Conservation (phyloP, 2,888 invertebrate species). For the Parelbella ahira region DNA sequence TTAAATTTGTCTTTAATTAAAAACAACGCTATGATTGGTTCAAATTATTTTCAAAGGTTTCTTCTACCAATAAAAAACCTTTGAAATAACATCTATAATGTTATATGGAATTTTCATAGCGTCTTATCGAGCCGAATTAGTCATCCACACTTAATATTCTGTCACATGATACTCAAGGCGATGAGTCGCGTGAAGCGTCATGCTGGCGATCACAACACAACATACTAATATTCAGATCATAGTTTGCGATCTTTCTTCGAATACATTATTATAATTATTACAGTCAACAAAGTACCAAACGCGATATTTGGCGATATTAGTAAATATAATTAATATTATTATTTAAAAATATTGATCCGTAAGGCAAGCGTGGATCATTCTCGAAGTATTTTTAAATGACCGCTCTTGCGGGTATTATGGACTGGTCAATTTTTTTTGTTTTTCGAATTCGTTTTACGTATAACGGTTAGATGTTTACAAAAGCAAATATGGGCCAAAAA, state of each 20-base stretch:
- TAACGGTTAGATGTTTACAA: too few relatives aligned
- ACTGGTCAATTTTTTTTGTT: too few relatives aligned
- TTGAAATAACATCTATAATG: too few relatives aligned
- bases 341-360: conserved; percentile 2
- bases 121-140: too few relatives aligned
- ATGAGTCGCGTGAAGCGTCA: conserved; percentile 1
- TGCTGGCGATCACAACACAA: conserved; percentile 6
- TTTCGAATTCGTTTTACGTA: too few relatives aligned
- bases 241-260: not conserved
- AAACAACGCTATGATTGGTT: too few relatives aligned
- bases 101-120: too few relatives aligned
- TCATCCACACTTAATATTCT: not conserved
- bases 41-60: too few relatives aligned
- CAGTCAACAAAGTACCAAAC: not conserved
- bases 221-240: not conserved
- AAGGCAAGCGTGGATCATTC: not conserved
- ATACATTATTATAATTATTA: not conserved
- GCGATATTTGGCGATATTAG: not conserved
- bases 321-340: conserved; percentile 2
- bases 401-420: too few relatives aligned
- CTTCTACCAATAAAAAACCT: too few relatives aligned
- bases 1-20: too few relatives aligned
- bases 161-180: not conserved
- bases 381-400: not conserved
- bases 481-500: too few relatives aligned